Conservation (phyloP, 2,797 vertebrate species). For the Hemibagrus guttatus region DNA sequence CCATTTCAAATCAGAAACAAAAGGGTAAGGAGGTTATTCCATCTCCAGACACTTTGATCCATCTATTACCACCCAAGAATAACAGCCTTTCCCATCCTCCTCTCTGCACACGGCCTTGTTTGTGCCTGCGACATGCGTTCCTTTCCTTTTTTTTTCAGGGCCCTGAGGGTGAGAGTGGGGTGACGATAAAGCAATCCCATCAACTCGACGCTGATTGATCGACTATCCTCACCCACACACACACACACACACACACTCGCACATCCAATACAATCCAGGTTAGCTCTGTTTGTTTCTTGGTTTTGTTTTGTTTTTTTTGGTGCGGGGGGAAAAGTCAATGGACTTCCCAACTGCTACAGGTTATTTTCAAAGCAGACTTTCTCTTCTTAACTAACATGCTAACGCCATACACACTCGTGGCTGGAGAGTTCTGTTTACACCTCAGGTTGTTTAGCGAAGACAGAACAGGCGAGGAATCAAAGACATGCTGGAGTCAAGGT, state of each 20-base stretch:
- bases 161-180: constrained; percentile 62
- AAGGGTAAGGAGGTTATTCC: constrained; percentile 73
- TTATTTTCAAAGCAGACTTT: constrained; percentile 60
- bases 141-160: constrained; percentile 11
- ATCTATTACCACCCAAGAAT: constrained; percentile 64
- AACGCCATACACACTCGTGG: constrained; percentile 30
- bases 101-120: constrained; percentile 64
- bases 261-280: constrained; percentile 54
- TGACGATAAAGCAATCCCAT: constrained; percentile 75
- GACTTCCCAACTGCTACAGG: constrained; percentile 67
- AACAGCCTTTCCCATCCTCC: constrained; percentile 67
- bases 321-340: constrained; percentile 54
- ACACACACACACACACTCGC: constrained; percentile 1
- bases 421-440: constrained; percentile 49
- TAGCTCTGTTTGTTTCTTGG: constrained; percentile 61
- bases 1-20: constrained; percentile 69
- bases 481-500: constrained; percentile 21
- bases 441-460: constrained; percentile 38
- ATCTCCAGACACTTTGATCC: constrained; percentile 65
- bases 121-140: constrained; percentile 63
- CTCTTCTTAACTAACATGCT: constrained; percentile 47
- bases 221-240: constrained; percentile 63
- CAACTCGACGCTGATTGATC: constrained; percentile 62
- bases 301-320: constrained; percentile 62
- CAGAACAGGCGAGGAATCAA: constrained; percentile 23